phyloP scores from a whole-genome alignment of 2,113 vertebrate genomes.

The Spea bombifrons region DNA sequence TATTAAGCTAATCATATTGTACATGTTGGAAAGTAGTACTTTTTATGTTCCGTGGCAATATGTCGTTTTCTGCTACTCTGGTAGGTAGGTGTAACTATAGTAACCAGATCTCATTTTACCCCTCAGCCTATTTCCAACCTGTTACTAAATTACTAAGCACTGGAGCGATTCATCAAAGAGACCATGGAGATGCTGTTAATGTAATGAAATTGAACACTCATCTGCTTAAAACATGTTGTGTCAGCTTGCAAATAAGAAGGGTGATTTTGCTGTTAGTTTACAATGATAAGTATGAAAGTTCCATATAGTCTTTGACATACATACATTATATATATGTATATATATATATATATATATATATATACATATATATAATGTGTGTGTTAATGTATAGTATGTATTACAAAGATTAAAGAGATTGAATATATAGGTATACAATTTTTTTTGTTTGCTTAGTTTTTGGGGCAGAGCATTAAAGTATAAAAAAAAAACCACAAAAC shows the following conservation, averaged over 20 bases:
- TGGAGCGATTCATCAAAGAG: slow-evolving; percentile 77
- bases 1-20: background rate
- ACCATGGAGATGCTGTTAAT: slow-evolving; percentile 74
- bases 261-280: slow-evolving; percentile 59
- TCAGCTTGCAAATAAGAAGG: slow-evolving; percentile 76
- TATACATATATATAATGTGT: too few species aligned
- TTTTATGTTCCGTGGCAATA: slow-evolving; percentile 58
- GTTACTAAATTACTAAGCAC: slow-evolving; percentile 87
- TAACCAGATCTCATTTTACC: slow-evolving; percentile 87
- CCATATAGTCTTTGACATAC: too few species aligned
- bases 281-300: slow-evolving; percentile 27
- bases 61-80: slow-evolving; percentile 63
- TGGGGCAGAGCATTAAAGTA: too few species aligned
- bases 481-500: too few species aligned
- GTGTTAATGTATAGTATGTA: too few species aligned
- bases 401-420: too few species aligned
- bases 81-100: slow-evolving; percentile 69
- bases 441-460: too few species aligned
- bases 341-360: too few species aligned
- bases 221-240: slow-evolving; percentile 71
- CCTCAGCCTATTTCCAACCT: slow-evolving; percentile 87
- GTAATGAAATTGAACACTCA: slow-evolving; percentile 82
- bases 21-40: slow-evolving; percentile 56
- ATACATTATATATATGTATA: too few species aligned
- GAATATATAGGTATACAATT: too few species aligned